These are phyloP conservation scores for Oxygymnocypris stewartii DNA, from an alignment of 2,113 vertebrate genomes.

Conservation along the genomic window DNA sequence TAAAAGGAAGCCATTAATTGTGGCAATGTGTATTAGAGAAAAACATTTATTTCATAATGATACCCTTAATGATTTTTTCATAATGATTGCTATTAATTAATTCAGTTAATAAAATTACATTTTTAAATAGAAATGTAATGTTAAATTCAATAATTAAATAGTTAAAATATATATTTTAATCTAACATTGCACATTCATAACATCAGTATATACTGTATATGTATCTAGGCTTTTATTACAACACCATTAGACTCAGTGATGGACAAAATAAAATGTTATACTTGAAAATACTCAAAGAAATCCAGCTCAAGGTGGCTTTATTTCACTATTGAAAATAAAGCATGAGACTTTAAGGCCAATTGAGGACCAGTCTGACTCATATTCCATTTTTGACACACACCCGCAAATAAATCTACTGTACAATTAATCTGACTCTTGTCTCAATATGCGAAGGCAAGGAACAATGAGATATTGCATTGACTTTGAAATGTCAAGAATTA, in stretches of 20 bases:
- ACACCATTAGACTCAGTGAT: not conserved
- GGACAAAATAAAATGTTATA: not conserved
- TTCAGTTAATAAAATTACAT: not conserved
- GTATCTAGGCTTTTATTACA: not conserved
- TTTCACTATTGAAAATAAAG: not conserved
- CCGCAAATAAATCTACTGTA: slow-evolving; percentile 5
- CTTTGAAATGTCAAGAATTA: slow-evolving; percentile 61
- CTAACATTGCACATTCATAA: not conserved
- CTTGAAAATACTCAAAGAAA: not conserved
- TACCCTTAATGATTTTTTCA: too few relatives aligned
- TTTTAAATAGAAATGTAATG: too few relatives aligned
- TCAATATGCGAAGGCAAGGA: slow-evolving; percentile 28
- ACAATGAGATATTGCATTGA: slow-evolving; percentile 47
- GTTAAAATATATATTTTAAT: not conserved
- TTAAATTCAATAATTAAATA: too few relatives aligned
- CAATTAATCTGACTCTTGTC: slow-evolving; percentile 5
- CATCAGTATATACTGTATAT: not conserved
- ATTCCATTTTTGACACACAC: slow-evolving; percentile 17
- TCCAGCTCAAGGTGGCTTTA: not conserved
- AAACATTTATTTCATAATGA: too few relatives aligned
- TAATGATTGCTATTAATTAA: not conserved
- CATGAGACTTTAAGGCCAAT: not conserved
- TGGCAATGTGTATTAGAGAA: too few relatives aligned
- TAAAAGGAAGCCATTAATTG: too few relatives aligned
- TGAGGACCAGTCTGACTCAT: not conserved